phyloP scores from a whole-genome alignment of 2,113 vertebrate species.

The Pitta sordida region DNA sequence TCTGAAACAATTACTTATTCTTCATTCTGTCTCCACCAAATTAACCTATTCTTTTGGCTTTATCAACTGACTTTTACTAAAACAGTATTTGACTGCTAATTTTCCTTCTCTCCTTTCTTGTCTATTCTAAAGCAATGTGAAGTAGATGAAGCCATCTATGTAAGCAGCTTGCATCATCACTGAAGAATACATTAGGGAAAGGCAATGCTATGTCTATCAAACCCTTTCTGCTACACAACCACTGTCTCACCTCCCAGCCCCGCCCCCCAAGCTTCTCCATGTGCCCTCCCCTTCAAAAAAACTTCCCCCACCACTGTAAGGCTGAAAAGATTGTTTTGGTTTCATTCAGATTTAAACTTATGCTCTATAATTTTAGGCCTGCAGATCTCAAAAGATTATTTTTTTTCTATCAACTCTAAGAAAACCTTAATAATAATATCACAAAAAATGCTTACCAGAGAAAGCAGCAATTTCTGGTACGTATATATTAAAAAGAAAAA shows the following conservation, averaged over 20 bases:
- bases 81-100: background rate
- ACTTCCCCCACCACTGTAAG: background rate
- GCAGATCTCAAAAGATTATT: background rate
- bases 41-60: background rate
- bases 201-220: background rate
- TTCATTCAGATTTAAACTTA: background rate
- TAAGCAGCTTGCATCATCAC: background rate
- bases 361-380: background rate
- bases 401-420: background rate
- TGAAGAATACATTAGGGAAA: background rate
- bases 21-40: background rate
- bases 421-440: background rate
- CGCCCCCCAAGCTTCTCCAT: background rate
- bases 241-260: background rate
- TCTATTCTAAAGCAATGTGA: background rate
- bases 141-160: background rate
- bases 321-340: background rate
- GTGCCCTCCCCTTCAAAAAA: accelerated
- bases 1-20: conserved; percentile 6
- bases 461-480: background rate
- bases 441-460: background rate
- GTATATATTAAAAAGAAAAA: background rate
- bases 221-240: background rate
- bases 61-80: background rate
- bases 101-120: background rate